Base-by-base conservation (phyloP, 1,140 invertebrate genomes). In the Tribolium madens region DNA sequence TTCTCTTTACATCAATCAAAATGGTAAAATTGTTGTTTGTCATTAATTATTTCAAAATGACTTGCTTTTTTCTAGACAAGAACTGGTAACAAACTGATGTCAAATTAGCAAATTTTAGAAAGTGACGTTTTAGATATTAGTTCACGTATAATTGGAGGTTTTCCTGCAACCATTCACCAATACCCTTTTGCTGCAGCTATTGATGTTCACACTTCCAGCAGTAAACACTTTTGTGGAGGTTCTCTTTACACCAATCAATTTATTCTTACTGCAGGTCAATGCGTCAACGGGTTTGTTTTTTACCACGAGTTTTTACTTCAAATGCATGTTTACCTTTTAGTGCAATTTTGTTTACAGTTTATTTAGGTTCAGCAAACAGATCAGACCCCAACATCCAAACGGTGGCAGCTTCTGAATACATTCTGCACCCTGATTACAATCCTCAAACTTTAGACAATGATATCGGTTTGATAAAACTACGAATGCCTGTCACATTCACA, bases 121-220 rank as follows among this genome's bases (percentile, higher is more conserved):
- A 42, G 0, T n/a, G 9, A 2, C n/a, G 2, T 42, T 57, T 9
- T 26, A 64, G 26, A 7, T 64, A 33, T 1, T 12, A 18, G 14
- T 13, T 12, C 26, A 31, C 57, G 57, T 1, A 64, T 64, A 12
- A 64, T 64, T 18, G 57, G 57, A 10, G 57, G 57, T 14, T 33
- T 12, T 0, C 26, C 57, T n/a, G 26, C 57, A 12, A 12, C 57
- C 0, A 64, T 64, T 33, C 57, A 64, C 36, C 21, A 64, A 12
- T 64, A 64, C 26, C 57, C 57, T 3, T 64, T 33, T 18, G 57
- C 57, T 14, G 57, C 57, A 33, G 57, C 57, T 10, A 64, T 64
- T 14, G 57, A 64, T 64, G 57, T 64, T 4, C 57, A 64, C 2
- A 64, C 57, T 13, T 33, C 57, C 6, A 33, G 3, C 10, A 64